Evolutionary conservation across 2,888 invertebrate species (phyloP), one percentile per base, ranked within the genome.

Genomic region (Tromatobia lineatoria): DNA sequence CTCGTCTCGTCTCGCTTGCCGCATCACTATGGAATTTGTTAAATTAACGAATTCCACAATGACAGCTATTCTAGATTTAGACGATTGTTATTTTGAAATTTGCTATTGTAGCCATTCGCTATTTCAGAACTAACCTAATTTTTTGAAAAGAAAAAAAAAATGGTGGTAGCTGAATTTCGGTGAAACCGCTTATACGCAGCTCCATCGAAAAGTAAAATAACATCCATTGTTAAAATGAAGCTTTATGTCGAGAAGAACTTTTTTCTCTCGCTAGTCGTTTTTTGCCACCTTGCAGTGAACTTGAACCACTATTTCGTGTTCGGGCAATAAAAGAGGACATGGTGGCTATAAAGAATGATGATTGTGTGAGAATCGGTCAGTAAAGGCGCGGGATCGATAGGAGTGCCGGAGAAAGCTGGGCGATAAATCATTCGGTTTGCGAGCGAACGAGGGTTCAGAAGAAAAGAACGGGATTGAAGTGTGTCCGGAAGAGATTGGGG

Each of bases 401-500:
- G 50, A 8, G 47, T 13, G 38, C 38, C 38, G 38, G 38, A 38
- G 59, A 73, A 80, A 79, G 52, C 66, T n/a, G 29, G 59, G n/a
- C 50, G 80, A 83, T 83, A 83, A 83, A 83, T 83, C 80, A 83
- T 76, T 66, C 57, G 57, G 71, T 42, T 34, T 70, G 47, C 61
- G 20, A 82, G 54, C 23, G 47, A 71, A 57, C 45, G 71, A 80
- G 83, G 71, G 67, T 50, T 50, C 45, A 18, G 45, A 67, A 76
- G 83, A 83, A 80, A 75, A 71, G 80, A 76, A 76, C 66, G 69
- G 76, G 66, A 80, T 76, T 80, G 76, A 83, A 83, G 75, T 76
- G 71, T 66, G 79, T 83, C 54, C 71, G 42, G 70, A 75, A 66
- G 75, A 71, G 75, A 80, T 71, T 76, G 45, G 45, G 71, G 34